Conservation (phyloP, 1,140 invertebrate species). For the Papilio glaucus region DNA sequence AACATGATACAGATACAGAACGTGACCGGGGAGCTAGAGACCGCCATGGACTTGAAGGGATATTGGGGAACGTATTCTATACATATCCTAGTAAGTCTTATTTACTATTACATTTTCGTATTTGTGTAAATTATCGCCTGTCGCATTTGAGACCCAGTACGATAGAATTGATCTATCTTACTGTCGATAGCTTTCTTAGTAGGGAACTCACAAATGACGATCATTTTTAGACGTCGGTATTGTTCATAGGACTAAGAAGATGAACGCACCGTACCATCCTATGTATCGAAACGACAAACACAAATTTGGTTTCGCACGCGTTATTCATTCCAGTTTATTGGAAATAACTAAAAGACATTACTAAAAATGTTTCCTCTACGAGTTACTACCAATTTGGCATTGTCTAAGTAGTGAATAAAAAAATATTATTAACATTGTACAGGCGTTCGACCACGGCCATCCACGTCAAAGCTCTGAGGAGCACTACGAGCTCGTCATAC, state of each 20-base stretch:
- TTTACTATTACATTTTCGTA: conserved; percentile 1
- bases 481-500: conserved; percentile 72
- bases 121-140: too few relatives aligned
- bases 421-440: conserved; percentile 1
- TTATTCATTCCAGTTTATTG: too few relatives aligned
- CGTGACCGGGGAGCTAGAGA: conserved; percentile 70
- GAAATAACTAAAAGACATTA: too few relatives aligned
- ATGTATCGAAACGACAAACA: neutral
- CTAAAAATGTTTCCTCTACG: too few relatives aligned
- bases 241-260: too few relatives aligned
- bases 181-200: too few relatives aligned
- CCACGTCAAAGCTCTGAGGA: conserved; percentile 64
- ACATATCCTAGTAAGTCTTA: conserved; percentile 70
- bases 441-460: conserved; percentile 81
- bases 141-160: too few relatives aligned
- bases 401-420: too few relatives aligned
- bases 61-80: conserved; percentile 83
- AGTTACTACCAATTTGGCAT: too few relatives aligned
- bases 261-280: too few relatives aligned
- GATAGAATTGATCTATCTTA: too few relatives aligned
- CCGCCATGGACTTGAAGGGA: conserved; percentile 70
- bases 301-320: neutral
- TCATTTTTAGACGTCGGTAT: neutral
- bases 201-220: neutral
- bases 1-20: conserved; percentile 64